A percentile compares a stretch with the other conserved stretches of the same genome.
Evolutionary conservation across 2,797 vertebrate species (phyloP).

Genomic region (Lepilemur ruficaudatus): DNA sequence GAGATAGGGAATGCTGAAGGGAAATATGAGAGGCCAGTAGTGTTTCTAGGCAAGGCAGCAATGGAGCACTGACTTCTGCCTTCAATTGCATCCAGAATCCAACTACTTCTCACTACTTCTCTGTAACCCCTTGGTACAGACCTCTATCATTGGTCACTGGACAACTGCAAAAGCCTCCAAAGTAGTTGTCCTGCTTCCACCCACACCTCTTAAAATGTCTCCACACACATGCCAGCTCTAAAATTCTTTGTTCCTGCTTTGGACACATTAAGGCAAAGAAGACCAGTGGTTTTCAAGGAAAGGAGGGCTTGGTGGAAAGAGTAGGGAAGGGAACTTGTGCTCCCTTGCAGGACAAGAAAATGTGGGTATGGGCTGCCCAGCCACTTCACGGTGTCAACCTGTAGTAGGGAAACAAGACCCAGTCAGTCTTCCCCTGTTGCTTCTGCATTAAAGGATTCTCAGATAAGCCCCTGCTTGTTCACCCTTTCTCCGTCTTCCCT

Average conservation of each 20-base stretch:
- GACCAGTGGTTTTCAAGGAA: background rate
- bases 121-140: background rate
- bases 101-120: background rate
- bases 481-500: background rate
- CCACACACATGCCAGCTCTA: background rate
- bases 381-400: background rate
- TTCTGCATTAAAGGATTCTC: background rate
- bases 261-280: background rate
- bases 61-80: background rate
- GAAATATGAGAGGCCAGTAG: background rate
- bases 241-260: background rate
- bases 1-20: background rate
- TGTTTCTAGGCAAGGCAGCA: background rate
- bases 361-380: background rate
- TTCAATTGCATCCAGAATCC: background rate
- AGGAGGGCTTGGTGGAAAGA: background rate
- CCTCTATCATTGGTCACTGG: background rate
- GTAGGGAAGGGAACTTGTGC: background rate
- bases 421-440: background rate
- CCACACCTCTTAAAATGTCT: background rate
- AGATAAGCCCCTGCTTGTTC: background rate
- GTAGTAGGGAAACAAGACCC: background rate
- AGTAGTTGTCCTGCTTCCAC: background rate
- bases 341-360: background rate
- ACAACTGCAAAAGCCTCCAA: background rate